These are phyloP conservation scores for Falco berigora DNA, from an alignment of 2,797 vertebrate species.

Conservation along the genomic window DNA sequence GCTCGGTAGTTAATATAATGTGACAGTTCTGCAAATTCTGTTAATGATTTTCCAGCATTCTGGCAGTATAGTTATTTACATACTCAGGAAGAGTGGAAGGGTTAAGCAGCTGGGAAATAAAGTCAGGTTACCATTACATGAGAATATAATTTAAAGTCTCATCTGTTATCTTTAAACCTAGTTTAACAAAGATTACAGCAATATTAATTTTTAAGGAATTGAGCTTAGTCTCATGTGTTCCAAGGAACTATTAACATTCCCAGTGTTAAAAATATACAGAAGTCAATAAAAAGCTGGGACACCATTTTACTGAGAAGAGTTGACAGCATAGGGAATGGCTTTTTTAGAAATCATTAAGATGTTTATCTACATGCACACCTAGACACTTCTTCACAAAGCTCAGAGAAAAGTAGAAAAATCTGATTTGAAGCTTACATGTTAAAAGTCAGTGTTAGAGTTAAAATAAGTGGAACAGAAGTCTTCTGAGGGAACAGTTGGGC, in stretches of 20 bases:
- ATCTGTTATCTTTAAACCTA: background rate
- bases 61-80: background rate
- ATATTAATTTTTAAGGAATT: background rate
- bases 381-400: background rate
- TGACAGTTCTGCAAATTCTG: background rate
- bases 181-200: background rate
- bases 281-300: background rate
- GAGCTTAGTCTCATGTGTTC: background rate
- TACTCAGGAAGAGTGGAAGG: background rate
- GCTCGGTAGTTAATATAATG: background rate
- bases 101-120: background rate
- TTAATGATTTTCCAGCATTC: background rate
- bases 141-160: background rate
- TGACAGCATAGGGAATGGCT: background rate
- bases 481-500: background rate
- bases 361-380: background rate
- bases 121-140: background rate
- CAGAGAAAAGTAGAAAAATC: background rate
- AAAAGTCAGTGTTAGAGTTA: background rate
- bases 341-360: background rate
- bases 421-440: background rate
- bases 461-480: background rate
- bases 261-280: background rate
- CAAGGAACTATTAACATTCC: background rate
- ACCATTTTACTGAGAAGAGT: background rate